A percentile compares a stretch with the other conserved stretches of the same genome.
These are phyloP conservation scores for Caranx ignobilis DNA, from an alignment of 2,113 vertebrate species.

Conservation along the genomic window DNA sequence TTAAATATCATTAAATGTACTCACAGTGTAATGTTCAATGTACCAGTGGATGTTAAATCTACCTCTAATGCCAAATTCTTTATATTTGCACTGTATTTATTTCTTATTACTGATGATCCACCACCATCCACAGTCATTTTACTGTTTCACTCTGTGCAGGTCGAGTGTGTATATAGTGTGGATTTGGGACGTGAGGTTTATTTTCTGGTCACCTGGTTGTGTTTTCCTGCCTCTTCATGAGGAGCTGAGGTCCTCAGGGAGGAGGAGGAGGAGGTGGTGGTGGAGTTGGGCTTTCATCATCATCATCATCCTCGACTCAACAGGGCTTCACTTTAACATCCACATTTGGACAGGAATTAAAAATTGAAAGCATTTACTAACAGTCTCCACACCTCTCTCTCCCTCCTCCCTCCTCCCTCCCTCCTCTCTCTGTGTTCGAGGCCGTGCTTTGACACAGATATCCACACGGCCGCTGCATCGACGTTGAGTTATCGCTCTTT, in stretches of 20 bases:
- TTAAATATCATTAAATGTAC: too few relatives aligned
- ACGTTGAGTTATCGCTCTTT: slow-evolving; percentile 29
- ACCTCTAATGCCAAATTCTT: too few relatives aligned
- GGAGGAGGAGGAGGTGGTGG: background rate
- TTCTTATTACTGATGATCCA: background rate
- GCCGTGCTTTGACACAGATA: slow-evolving; percentile 50
- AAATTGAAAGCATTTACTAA: slow-evolving; percentile 27
- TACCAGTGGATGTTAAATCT: too few relatives aligned
- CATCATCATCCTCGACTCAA: background rate
- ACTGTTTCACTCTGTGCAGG: background rate
- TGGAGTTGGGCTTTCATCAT: background rate
- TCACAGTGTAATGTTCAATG: too few relatives aligned
- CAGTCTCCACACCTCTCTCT: background rate
- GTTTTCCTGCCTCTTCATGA: background rate
- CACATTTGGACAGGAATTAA: background rate
- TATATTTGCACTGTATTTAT: too few relatives aligned
- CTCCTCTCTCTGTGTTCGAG: slow-evolving; percentile 7
- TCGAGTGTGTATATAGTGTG: background rate
- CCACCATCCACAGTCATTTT: background rate
- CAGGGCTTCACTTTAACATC: slow-evolving; percentile 19
- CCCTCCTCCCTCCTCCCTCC: too few relatives aligned
- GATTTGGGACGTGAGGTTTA: slow-evolving; percentile 22
- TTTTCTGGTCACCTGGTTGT: slow-evolving; percentile 8
- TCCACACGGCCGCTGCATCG: slow-evolving; percentile 9
- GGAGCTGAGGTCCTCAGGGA: background rate